Conservation (phyloP, 37 sponge, comb jelly and placozoan genomes). For the Hormiphora californensis region DNA sequence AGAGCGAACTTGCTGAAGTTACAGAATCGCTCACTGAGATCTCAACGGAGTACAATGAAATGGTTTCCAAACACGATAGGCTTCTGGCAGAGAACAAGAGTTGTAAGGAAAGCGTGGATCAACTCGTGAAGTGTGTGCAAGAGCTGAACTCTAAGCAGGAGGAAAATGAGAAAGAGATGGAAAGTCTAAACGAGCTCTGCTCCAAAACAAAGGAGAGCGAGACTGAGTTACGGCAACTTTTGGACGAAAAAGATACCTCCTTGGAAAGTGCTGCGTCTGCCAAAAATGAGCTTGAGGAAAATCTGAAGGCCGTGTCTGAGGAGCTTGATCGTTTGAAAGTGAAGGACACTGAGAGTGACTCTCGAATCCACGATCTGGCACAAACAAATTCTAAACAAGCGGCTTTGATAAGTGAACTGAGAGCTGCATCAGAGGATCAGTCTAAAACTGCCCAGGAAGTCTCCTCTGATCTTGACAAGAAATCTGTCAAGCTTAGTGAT, state of each 20-base stretch:
- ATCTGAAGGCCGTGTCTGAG: background rate
- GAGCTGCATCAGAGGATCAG: background rate
- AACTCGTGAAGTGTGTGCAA: conserved; percentile 23
- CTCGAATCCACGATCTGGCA: background rate
- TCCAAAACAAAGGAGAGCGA: background rate
- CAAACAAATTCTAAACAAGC: background rate
- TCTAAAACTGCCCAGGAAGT: background rate
- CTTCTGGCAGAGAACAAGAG: background rate
- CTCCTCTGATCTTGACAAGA: background rate
- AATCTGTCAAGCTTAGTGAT: background rate
- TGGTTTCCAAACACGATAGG: background rate
- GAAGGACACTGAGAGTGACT: background rate
- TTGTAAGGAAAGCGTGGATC: background rate
- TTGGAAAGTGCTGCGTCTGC: background rate
- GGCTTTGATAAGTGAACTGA: background rate
- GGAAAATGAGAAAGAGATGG: background rate
- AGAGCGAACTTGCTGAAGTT: background rate
- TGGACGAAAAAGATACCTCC: conserved; percentile 1
- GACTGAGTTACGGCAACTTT: background rate
- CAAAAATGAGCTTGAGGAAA: background rate
- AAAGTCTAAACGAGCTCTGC: background rate
- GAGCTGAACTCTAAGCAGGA: conserved; percentile 31
- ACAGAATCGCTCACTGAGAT: conserved; percentile 20
- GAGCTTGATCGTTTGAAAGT: background rate
- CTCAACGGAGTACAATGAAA: conserved; percentile 37